Percentiles rank a stretch among this genome's conserved stretches.
These are phyloP conservation scores for Bubalus kerabau DNA, from an alignment of 2,113 vertebrate species.

Conservation along the genomic window DNA sequence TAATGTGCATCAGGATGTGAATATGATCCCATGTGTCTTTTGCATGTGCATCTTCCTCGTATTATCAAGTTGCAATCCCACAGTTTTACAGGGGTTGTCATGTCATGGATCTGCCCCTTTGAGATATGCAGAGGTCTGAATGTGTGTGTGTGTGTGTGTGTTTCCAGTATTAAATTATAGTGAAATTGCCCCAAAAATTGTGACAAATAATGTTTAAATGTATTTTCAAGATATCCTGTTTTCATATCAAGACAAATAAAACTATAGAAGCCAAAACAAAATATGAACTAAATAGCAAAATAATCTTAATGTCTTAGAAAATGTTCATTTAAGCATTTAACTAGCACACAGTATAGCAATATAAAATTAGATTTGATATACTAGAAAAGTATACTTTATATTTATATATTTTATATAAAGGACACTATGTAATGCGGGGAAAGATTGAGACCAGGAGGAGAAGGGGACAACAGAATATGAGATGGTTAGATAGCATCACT, in stretches of 20 bases:
- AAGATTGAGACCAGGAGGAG: not conserved
- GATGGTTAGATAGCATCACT: not conserved
- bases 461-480: not conserved
- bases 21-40: rapidly evolving
- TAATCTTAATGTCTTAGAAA: not conserved
- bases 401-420: not conserved
- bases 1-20: rapidly evolving
- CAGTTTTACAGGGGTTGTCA: rapidly evolving
- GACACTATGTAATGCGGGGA: not conserved
- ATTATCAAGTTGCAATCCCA: too few relatives aligned
- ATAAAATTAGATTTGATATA: not conserved
- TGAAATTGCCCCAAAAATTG: not conserved
- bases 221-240: not conserved
- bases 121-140: rapidly evolving
- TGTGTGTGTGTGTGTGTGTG: not conserved
- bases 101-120: rapidly evolving
- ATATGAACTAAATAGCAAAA: not conserved
- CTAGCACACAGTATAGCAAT: not conserved
- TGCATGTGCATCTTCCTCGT: not conserved
- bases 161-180: not conserved
- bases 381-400: not conserved
- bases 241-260: not conserved
- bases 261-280: not conserved
- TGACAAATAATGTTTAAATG: not conserved
- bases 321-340: not conserved